Evolutionary conservation across 2,113 vertebrate genomes (phyloP).

Genomic region (Acrocephalus kingi): DNA sequence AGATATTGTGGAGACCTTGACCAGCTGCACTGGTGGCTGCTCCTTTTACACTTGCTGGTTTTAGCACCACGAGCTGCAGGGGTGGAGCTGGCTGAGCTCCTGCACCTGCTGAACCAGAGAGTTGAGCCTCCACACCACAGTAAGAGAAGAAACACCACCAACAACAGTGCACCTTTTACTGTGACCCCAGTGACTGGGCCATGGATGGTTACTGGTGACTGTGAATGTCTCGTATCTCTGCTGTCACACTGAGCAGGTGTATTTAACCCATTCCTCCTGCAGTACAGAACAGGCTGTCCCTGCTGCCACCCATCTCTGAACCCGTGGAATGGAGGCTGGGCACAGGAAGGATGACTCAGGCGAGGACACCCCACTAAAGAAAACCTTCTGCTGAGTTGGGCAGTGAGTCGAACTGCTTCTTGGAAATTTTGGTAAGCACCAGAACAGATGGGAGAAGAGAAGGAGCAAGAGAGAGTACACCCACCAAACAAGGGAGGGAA

Average conservation of each 20-base stretch:
- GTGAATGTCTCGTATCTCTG: rapidly evolving
- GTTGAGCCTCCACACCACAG: background rate
- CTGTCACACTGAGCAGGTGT: too few relatives aligned
- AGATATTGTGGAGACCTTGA: rapidly evolving
- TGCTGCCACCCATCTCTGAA: background rate
- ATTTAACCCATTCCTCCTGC: background rate
- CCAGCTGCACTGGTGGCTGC: background rate
- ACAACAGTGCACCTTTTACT: rapidly evolving
- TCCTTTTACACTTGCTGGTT: background rate
- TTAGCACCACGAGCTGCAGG: rapidly evolving
- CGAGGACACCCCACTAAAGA: background rate
- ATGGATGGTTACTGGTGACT: too few relatives aligned
- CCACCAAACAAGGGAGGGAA: rapidly evolving
- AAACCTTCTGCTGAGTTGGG: background rate
- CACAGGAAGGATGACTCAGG: background rate
- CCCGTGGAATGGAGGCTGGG: background rate
- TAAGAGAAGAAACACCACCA: background rate
- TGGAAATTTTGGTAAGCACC: background rate
- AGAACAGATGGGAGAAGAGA: background rate
- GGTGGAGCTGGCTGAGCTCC: background rate
- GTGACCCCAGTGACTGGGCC: rapidly evolving
- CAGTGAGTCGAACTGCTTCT: background rate
- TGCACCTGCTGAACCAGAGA: background rate
- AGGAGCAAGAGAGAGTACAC: background rate
- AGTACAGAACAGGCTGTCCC: background rate